Evolutionary conservation across 2,797 vertebrate genomes (phyloP), one percentile per base, ranked within the genome.

Genomic region (Coendou prehensilis): DNA sequence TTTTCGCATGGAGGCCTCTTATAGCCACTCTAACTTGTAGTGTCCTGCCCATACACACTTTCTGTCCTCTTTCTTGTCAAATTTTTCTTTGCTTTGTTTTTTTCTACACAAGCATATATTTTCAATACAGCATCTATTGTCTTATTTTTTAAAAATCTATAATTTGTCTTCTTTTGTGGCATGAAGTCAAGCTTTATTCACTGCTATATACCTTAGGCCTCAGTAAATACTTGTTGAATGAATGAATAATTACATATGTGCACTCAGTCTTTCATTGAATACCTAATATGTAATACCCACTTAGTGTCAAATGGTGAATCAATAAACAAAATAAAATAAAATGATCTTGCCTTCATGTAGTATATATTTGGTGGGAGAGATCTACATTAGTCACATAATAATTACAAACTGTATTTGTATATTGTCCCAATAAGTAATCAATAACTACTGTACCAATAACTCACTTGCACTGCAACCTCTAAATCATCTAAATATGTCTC

Each of bases 181-280:
- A 41, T 9, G 30, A 84, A 92, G 63, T 79, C 45, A 80, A 76
- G 15, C 37, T 95, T 91, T 96, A 85, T 41, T 92, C 50, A 85
- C 28, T 76, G 45, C 11, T 61, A 10, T 56, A 47, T 89, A 7
- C 20, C 26, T 11, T 59, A 23, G 33, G 28, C 9, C 64, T 94
- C 41, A 56, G 83, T 78, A 93, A 96, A 59, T 89, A 93, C 85
- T 79, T 87, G 54, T 61, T 64, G 87, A 96, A 73, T 69, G 71
- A 93, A 89, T 86, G 37, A 92, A 80, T 97, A 52, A 93, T 33
- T 89, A 73, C 50, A 37, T 57, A 18, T 4, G 33, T 64, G 45
- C 2, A 52, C 13, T 10, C 22, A 87, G 78, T 89, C 26, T 81
- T 92, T 89, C 78, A 87, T 81, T n/a, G 83, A 92, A 90, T 47